These are phyloP conservation scores for Meteorus colon DNA, from an alignment of 2,888 invertebrate species.

Conservation along the genomic window DNA sequence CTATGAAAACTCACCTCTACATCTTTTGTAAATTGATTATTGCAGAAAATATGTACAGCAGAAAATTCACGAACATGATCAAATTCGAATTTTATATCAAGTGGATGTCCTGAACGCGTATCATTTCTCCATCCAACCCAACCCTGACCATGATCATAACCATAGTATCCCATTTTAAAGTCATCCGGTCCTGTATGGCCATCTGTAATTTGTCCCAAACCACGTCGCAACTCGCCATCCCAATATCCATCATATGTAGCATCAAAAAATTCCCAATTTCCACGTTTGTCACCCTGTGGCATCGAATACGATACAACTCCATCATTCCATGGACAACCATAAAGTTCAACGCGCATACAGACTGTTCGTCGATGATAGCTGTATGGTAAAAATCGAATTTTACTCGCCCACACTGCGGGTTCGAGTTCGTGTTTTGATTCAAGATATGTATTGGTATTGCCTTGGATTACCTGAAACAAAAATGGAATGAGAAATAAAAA, in stretches of 20 bases:
- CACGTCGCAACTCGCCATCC: conserved; percentile 83
- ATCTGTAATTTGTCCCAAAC: conserved; percentile 90
- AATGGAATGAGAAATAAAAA: neutral
- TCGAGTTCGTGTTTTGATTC: conserved; percentile 85
- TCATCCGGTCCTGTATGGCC: conserved; percentile 86
- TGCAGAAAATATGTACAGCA: conserved; percentile 86
- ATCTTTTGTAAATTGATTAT: conserved; percentile 89
- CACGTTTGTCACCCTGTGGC: conserved; percentile 89
- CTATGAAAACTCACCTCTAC: conserved; percentile 79
- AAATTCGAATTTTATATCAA: conserved; percentile 86
- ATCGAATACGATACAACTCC: conserved; percentile 90
- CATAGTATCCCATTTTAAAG: conserved; percentile 80
- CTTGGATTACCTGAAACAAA: conserved; percentile 82
- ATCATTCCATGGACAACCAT: conserved; percentile 90
- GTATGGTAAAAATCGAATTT: conserved; percentile 89
- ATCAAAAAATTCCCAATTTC: conserved; percentile 88
- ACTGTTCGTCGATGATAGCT: conserved; percentile 88
- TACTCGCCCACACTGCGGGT: conserved; percentile 89
- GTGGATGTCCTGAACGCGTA: conserved; percentile 78
- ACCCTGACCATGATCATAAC: conserved; percentile 79
- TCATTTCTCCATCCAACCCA: conserved; percentile 96
- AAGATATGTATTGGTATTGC: conserved; percentile 91
- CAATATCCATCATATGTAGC: conserved; percentile 90
- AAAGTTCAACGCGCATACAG: conserved; percentile 93
- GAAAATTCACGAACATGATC: conserved; percentile 91